These are phyloP conservation scores for Florisuga fusca DNA, from an alignment of 2,797 vertebrate species.

Conservation along the genomic window DNA sequence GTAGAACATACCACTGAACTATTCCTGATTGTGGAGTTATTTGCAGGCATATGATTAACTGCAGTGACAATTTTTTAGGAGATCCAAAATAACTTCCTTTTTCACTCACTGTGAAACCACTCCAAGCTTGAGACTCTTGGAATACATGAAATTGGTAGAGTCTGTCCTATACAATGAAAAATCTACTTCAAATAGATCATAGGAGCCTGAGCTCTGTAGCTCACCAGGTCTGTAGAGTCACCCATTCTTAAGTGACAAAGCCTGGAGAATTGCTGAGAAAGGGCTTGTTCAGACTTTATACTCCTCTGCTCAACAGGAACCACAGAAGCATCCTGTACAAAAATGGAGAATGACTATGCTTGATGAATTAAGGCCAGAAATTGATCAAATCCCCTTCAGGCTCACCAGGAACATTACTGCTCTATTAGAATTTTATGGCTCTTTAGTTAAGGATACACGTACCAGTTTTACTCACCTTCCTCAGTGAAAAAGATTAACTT, in stretches of 20 bases:
- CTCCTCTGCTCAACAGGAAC: constrained; percentile 27
- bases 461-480: constrained; percentile 51
- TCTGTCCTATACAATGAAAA: not conserved
- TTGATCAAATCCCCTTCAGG: constrained; percentile 3
- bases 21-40: not conserved
- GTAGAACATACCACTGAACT: not conserved
- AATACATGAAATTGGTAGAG: not conserved
- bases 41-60: not conserved
- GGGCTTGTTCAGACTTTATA: not conserved
- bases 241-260: constrained; percentile 19
- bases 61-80: not conserved
- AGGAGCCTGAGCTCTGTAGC: not conserved
- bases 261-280: not conserved
- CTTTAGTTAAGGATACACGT: constrained; percentile 51
- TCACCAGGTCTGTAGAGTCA: not conserved
- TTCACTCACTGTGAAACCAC: not conserved
- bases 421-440: constrained; percentile 52
- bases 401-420: not conserved
- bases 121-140: not conserved
- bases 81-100: not conserved
- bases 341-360: constrained; percentile 16
- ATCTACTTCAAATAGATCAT: not conserved
- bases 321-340: constrained; percentile 19
- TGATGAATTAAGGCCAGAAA: constrained; percentile 17
- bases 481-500: constrained; percentile 45